Conservation (phyloP, 2,797 vertebrate species). For the Sparus aurata region DNA sequence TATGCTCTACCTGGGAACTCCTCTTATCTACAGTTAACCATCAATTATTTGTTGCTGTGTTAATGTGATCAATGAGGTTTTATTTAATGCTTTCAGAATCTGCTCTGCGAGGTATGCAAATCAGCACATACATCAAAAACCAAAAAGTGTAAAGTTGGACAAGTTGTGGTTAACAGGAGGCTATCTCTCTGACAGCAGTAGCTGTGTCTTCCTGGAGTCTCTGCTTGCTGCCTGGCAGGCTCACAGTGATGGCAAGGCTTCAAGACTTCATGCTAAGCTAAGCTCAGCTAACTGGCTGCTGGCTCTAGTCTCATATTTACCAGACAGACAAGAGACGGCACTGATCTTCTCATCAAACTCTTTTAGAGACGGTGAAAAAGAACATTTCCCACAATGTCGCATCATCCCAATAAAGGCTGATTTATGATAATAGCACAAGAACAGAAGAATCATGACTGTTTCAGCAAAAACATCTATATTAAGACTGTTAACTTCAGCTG, state of each 20-base stretch:
- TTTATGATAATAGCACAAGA: no score
- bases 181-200: background rate
- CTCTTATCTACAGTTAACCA: no score
- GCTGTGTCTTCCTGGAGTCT: slow-evolving; percentile 16
- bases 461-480: background rate
- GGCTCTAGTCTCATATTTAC: background rate
- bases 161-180: background rate
- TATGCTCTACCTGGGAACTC: no score
- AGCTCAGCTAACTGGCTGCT: background rate
- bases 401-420: background rate
- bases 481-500: no score
- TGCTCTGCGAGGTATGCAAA: background rate
- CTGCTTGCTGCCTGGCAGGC: background rate
- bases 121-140: background rate
- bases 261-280: slow-evolving; percentile 1
- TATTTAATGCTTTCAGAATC: no score
- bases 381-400: background rate
- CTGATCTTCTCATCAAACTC: background rate
- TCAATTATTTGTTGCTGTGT: no score
- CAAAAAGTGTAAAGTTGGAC: background rate
- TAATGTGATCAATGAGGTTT: no score
- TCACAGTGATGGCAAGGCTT: background rate
- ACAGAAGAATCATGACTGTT: no score
- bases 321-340: background rate
- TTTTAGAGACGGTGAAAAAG: background rate